Evolutionary conservation across 2,888 invertebrate species (phyloP), one percentile per base, ranked within the genome.

Genomic region (Drosophila prostipennis): DNA sequence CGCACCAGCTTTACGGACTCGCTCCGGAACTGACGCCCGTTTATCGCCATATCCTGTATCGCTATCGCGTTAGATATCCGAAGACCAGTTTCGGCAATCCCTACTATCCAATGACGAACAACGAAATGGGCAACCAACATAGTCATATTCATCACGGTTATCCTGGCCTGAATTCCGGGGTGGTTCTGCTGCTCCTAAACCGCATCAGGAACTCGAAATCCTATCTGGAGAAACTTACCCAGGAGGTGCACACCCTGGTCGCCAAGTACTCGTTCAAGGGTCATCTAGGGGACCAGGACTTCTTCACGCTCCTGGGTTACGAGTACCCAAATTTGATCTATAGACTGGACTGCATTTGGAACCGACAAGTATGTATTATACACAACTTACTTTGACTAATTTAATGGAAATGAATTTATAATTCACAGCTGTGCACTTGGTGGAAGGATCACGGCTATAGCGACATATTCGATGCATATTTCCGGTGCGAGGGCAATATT

Each of bases 261-360:
- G 87, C 93, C 29, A 95, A 95, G 89, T 95, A 95, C 90, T 92
- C 92, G 49, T 95, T 95, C 87, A 94, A 94, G 90, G 95, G 96
- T 3, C 96, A 96, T 90, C 93, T 97, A 32, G 96, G 96, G 1
- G 96, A 97, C 91, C 96, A 97, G 91, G 96, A 96, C 92, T 96
- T 96, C 91, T 96, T 95, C 89, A 95, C 96, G 0, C 91, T 96
- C 36, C 84, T 96, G 14, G 95, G 94, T 10, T 93, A 94, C 77
- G 96, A 96, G 82, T 93, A 95, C 80, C 95, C 95, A 7, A 93
- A 95, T 73, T 91, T 96, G 48, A 95, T 97, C 82, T 94, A 95
- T 89, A 93, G 94, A 13, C 91, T 97, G 45, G 95, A 96, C 68
- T 97, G 97, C 89, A 93, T 94, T 5, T 96, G 96, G 95, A 97